Conservation (phyloP, 2,888 invertebrate genomes). For the Lasioglossum zephyrum region DNA sequence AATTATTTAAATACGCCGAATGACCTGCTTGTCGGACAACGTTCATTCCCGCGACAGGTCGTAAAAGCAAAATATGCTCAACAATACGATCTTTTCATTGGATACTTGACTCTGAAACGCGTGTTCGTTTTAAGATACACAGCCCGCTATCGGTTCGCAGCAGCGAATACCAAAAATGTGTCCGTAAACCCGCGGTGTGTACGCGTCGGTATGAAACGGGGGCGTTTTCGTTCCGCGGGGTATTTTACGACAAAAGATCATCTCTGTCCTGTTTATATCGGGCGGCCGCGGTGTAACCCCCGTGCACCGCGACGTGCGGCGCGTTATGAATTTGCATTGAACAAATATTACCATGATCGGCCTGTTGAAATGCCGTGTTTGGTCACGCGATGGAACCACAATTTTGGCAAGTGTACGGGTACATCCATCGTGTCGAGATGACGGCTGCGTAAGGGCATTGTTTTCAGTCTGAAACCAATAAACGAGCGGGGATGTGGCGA, state of each 20-base stretch:
- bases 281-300: slow-evolving; percentile 1
- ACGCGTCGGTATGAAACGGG: neutral
- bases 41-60: neutral
- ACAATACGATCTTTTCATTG: neutral
- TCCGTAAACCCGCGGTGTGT: neutral
- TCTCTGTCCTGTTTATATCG: neutral
- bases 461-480: slow-evolving; percentile 78
- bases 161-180: slow-evolving; percentile 8
- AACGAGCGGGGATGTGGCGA: slow-evolving; percentile 68
- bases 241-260: slow-evolving; percentile 17
- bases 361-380: slow-evolving; percentile 56
- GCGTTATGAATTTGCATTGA: slow-evolving; percentile 51
- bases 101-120: neutral
- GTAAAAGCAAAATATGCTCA: neutral
- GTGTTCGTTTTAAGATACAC: slow-evolving; percentile 5
- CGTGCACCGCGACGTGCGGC: neutral
- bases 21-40: neutral
- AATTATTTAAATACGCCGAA: neutral
- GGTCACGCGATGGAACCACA: slow-evolving; percentile 58
- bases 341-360: slow-evolving; percentile 56
- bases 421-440: slow-evolving; percentile 60
- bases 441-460: slow-evolving; percentile 70
- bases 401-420: slow-evolving; percentile 63
- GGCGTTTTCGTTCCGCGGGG: neutral
- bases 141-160: neutral